phyloP scores from a whole-genome alignment of 2,797 vertebrate species.

The Pangasius djambal region DNA sequence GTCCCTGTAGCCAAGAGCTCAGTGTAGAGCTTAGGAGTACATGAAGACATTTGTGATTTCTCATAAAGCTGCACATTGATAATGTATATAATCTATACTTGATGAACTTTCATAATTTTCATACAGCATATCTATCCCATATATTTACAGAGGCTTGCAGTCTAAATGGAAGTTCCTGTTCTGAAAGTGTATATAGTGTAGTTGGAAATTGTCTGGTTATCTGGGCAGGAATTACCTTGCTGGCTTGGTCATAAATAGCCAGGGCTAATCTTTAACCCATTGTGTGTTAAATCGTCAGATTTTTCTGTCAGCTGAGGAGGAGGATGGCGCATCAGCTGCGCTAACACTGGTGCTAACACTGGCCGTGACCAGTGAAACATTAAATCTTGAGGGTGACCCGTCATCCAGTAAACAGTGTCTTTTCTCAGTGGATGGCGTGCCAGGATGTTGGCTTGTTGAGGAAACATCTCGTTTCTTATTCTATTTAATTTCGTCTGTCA shows the following conservation, averaged over 20 bases:
- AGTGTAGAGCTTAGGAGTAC: no score
- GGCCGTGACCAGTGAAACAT: neutral
- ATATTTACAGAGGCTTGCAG: no score
- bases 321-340: neutral
- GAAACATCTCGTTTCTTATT: neutral
- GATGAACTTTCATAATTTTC: no score
- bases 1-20: no score
- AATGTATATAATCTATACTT: no score
- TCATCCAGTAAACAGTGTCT: neutral
- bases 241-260: neutral
- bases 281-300: neutral
- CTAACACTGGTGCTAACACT: neutral
- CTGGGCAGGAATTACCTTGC: neutral
- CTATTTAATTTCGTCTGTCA: neutral
- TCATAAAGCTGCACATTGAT: no score
- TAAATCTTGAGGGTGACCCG: conserved; percentile 2
- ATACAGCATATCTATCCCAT: no score
- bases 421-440: neutral
- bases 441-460: neutral
- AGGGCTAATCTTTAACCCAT: neutral
- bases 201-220: no score
- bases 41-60: no score
- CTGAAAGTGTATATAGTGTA: no score
- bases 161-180: no score
- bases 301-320: neutral